These are phyloP conservation scores for Nilaparvata lugens DNA, from an alignment of 1,140 invertebrate species.

Conservation along the genomic window DNA sequence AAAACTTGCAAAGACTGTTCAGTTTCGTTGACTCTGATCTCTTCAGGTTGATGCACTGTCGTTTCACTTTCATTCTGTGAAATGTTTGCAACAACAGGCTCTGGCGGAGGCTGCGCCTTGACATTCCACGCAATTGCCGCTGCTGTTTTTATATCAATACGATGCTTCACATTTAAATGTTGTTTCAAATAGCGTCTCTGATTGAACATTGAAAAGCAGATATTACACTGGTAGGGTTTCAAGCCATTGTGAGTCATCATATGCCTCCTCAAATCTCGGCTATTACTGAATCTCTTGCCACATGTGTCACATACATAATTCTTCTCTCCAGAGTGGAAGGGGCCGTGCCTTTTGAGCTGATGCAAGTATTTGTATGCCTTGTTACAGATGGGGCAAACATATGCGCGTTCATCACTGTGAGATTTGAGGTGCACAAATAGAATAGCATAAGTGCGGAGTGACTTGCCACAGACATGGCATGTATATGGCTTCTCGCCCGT, in stretches of 20 bases:
- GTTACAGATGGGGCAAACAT: slow-evolving; percentile 49
- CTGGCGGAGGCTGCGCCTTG: too few species aligned
- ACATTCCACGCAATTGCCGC: too few species aligned
- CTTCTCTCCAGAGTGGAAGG: slow-evolving; percentile 16
- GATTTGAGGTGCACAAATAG: slow-evolving; percentile 40
- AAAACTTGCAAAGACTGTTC: too few species aligned
- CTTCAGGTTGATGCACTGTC: too few species aligned
- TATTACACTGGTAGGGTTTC: slow-evolving; percentile 41
- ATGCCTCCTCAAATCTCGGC: slow-evolving; percentile 41
- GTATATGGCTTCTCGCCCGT: slow-evolving; percentile 48
- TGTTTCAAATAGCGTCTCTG: slow-evolving; percentile 40
- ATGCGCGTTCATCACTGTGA: slow-evolving; percentile 58
- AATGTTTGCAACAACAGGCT: too few species aligned
- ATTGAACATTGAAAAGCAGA: slow-evolving; percentile 45
- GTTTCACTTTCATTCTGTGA: too few species aligned
- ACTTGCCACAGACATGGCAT: slow-evolving; percentile 47
- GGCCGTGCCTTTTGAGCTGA: slow-evolving; percentile 49
- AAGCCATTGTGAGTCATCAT: slow-evolving; percentile 40
- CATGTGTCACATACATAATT: slow-evolving; percentile 42
- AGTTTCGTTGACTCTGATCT: too few species aligned
- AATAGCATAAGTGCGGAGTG: slow-evolving; percentile 47
- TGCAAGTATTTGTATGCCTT: slow-evolving; percentile 46
- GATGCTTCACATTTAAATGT: slow-evolving; percentile 20
- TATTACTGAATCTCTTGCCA: slow-evolving; percentile 42
- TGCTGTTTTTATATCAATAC: background rate